Percentiles rank a stretch among this genome's conserved stretches.
Evolutionary conservation across 2,113 vertebrate species (phyloP).

Genomic region (Castor canadensis): DNA sequence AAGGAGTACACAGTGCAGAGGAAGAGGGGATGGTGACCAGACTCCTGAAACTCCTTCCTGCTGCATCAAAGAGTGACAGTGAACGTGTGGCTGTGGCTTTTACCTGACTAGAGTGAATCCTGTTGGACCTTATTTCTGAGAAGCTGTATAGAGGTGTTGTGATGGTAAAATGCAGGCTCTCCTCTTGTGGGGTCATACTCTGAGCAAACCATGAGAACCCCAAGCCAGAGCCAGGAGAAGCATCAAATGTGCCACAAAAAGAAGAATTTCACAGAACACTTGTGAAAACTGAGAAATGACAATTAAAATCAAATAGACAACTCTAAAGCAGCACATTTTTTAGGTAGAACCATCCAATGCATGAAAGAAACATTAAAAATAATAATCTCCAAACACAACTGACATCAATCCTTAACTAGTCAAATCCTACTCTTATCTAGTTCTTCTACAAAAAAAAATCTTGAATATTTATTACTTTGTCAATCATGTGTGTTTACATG

Average conservation of each 20-base stretch:
- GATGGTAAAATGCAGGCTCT: accelerated
- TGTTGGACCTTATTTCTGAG: not conserved
- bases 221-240: not conserved
- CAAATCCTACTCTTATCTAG: not conserved
- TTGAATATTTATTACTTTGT: not conserved
- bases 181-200: accelerated
- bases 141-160: accelerated
- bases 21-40: not conserved
- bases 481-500: not conserved
- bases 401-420: not conserved
- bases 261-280: not conserved
- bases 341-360: not conserved
- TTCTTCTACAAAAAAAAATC: not conserved
- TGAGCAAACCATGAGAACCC: not conserved
- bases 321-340: not conserved
- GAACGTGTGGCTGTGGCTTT: not conserved
- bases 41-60: not conserved
- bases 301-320: not conserved
- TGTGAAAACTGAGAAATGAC: not conserved
- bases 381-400: not conserved
- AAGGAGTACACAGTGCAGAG: accelerated
- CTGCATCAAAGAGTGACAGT: accelerated
- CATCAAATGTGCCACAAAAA: accelerated
- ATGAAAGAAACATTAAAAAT: not conserved
- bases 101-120: not conserved